phyloP scores from a whole-genome alignment of 2,888 invertebrate genomes.

The Tetropium fuscum region DNA sequence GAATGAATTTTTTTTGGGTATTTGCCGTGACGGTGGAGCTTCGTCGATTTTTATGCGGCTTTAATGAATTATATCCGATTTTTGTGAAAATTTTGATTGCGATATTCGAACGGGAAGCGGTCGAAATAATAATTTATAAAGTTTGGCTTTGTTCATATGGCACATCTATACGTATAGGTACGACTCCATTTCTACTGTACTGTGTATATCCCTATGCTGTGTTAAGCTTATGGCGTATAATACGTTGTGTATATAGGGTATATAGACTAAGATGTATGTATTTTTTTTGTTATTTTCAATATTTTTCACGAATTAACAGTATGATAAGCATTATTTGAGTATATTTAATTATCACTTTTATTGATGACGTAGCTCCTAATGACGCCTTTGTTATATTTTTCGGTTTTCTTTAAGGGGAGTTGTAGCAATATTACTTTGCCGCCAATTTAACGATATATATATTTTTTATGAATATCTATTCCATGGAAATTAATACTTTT shows the following conservation, averaged over 20 bases:
- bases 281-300: conserved; percentile 49
- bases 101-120: conserved; percentile 27
- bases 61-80: conserved; percentile 55
- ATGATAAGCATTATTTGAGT: conserved; percentile 26
- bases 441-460: conserved; percentile 50
- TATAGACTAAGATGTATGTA: conserved; percentile 44
- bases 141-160: conserved; percentile 66
- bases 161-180: conserved; percentile 62
- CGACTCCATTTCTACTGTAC: conserved; percentile 65
- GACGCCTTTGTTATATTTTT: conserved; percentile 58
- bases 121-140: conserved; percentile 48
- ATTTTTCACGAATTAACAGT: conserved; percentile 33
- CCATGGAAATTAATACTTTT: background rate
- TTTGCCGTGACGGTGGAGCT: conserved; percentile 23
- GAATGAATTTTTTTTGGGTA: conserved; percentile 46
- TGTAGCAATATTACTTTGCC: conserved; percentile 57
- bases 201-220: conserved; percentile 61
- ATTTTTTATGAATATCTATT: background rate
- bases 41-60: conserved; percentile 53
- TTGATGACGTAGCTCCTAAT: conserved; percentile 64
- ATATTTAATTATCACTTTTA: conserved; percentile 57
- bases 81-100: conserved; percentile 51
- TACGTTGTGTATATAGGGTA: conserved; percentile 51
- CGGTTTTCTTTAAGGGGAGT: conserved; percentile 47
- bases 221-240: conserved; percentile 56